These are phyloP conservation scores for Drosophila eohydei DNA, from an alignment of 2,888 invertebrate species.

Conservation along the genomic window DNA sequence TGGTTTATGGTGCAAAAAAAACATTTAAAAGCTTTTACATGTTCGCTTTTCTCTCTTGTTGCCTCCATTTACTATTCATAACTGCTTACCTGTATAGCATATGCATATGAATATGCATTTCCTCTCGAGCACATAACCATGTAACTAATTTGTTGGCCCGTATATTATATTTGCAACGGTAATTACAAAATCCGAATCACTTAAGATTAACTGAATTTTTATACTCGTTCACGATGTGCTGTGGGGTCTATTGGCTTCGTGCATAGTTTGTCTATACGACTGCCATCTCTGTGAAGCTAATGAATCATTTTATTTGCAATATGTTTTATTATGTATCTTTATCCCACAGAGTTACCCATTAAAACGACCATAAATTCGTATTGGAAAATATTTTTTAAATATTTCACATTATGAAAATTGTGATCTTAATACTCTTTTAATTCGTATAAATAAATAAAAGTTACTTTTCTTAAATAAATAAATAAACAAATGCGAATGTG, in stretches of 20 bases:
- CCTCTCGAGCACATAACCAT: conserved; percentile 8
- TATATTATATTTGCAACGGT: conserved; percentile 8
- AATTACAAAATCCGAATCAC: background rate
- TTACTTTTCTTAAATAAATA: too few species aligned
- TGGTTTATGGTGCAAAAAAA: conserved; percentile 40
- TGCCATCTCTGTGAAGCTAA: too few species aligned
- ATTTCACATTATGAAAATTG: too few species aligned
- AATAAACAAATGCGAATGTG: too few species aligned
- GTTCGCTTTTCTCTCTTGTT: conserved; percentile 23
- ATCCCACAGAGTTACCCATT: too few species aligned
- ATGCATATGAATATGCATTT: conserved; percentile 47
- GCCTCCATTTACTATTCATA: conserved; percentile 1
- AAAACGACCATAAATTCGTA: too few species aligned
- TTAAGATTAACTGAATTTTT: background rate
- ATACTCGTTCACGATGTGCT: background rate
- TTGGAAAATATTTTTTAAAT: too few species aligned
- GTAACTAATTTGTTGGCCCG: conserved; percentile 24
- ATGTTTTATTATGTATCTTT: too few species aligned
- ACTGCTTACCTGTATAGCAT: conserved; percentile 18
- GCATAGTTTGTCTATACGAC: background rate
- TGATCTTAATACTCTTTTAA: too few species aligned
- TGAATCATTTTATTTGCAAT: too few species aligned
- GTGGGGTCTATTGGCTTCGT: background rate
- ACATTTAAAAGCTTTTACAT: conserved; percentile 66
- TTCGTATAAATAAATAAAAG: too few species aligned